A percentile compares a stretch with the other conserved stretches of the same genome.
Evolutionary conservation across 2,113 vertebrate genomes (phyloP).

Genomic region (Catagonus wagneri): DNA sequence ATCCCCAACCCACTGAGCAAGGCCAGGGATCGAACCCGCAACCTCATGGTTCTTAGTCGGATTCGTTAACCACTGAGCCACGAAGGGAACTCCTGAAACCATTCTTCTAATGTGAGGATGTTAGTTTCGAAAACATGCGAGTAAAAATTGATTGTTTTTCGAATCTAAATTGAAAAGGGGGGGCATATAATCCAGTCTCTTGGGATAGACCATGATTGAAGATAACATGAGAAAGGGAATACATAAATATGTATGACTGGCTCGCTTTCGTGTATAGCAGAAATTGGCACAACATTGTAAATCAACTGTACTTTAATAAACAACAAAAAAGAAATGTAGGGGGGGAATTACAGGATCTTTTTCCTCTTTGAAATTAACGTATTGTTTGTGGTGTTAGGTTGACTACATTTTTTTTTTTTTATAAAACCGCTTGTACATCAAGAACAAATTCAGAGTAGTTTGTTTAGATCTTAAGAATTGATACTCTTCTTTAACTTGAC

Average conservation of each 20-base stretch:
- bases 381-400: not conserved
- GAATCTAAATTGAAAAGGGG: not conserved
- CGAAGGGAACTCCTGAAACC: no score
- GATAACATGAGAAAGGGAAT: no score
- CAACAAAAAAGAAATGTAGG: not conserved
- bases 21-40: no score
- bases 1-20: no score
- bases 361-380: conserved; percentile 13
- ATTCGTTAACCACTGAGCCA: no score
- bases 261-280: no score
- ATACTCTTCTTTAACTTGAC: not conserved
- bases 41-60: no score
- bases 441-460: conserved; percentile 39
- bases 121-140: not conserved
- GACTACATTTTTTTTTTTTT: conserved; percentile 41
- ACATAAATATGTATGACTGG: no score
- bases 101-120: not conserved
- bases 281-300: no score
- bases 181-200: no score
- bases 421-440: not conserved
- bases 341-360: not conserved
- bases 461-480: not conserved
- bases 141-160: not conserved
- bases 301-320: no score
- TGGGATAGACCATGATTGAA: no score